Evolutionary conservation across 2,113 vertebrate genomes (phyloP), one percentile per base, ranked within the genome.

Genomic region (Halichoeres trimaculatus): DNA sequence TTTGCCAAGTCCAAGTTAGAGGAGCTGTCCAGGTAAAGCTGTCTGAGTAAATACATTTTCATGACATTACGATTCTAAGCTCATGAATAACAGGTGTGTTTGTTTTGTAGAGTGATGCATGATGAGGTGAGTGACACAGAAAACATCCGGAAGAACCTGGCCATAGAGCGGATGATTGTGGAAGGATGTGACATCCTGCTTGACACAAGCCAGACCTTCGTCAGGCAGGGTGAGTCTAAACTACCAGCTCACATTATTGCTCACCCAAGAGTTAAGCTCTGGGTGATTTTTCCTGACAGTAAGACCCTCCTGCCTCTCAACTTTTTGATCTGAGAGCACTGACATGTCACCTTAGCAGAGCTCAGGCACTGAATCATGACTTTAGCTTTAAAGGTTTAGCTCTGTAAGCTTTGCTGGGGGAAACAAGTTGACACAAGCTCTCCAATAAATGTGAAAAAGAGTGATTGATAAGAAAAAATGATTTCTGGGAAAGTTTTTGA

Each of bases 121-220:
- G 98, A 99, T 51, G 98, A 99, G 91, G 98, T 99, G 74, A 99
- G 98, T 0, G 97, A 99, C 92, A 99, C 98, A 0, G 98, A 99
- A 88, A 99, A 99, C 92, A 99, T 99, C 81, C 88, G 98, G 11
- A 99, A 99, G 92, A 99, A 98, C 87, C 93, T 99, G 58, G 97
- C 98, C 77, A 98, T 99, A 64, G 98, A 99, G 85, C 94, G 97
- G 87, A 99, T 96, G 87, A 99, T 99, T 20, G 98, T 99, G 35
- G 98, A 99, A 79, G 98, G 98, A 54, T 99, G 98, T 81, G 98
- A 99, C 89, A 98, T 99, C 74, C 83, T 99, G 76, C 90, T 99
- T 80, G 98, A 99, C 61, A 98, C 98, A 79, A 99, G 98, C 81
- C 98, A 99, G 68, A 99, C 96, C 20, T 98, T 98, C 41, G 96